Percentiles rank a stretch among this genome's conserved stretches.
Conservation (phyloP, 2,797 vertebrate species). For the Silurus lanzhouensis region DNA sequence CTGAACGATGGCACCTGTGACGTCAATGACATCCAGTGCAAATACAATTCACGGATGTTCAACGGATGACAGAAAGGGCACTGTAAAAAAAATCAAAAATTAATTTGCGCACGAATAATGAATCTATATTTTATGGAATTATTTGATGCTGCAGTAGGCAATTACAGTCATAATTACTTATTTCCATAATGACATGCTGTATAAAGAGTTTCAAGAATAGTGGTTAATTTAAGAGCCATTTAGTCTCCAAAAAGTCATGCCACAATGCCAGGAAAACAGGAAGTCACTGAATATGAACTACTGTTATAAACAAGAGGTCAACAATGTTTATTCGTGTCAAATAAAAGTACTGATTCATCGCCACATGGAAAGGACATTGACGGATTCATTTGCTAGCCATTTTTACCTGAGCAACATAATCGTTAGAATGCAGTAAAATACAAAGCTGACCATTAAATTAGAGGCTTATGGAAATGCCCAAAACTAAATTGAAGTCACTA, state of each 20-base stretch:
- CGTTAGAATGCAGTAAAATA: not conserved
- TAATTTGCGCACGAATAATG: conserved; percentile 22
- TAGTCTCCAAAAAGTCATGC: conserved; percentile 7
- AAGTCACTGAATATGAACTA: not conserved
- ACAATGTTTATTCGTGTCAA: not conserved
- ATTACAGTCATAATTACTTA: conserved; percentile 30
- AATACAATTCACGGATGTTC: not conserved
- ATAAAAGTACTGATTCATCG: not conserved
- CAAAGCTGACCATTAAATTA: too few relatives aligned
- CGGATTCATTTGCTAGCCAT: not conserved
- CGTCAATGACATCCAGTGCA: not conserved
- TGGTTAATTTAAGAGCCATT: conserved; percentile 28
- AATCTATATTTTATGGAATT: conserved; percentile 15
- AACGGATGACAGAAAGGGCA: conserved; percentile 17
- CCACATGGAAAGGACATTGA: not conserved
- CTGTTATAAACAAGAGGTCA: not conserved
- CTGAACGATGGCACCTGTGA: conserved; percentile 7
- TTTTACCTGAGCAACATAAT: not conserved
- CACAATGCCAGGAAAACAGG: not conserved
- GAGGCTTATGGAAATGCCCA: not conserved
- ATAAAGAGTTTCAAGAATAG: conserved; percentile 24
- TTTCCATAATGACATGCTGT: conserved; percentile 41
- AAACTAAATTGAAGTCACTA: not conserved
- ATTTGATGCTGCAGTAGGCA: conserved; percentile 20
- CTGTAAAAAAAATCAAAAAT: not conserved